Evolutionary conservation across 2,888 invertebrate species (phyloP), one percentile per base, ranked within the genome.

Genomic region (Ashinkailepas kermadecensis): DNA sequence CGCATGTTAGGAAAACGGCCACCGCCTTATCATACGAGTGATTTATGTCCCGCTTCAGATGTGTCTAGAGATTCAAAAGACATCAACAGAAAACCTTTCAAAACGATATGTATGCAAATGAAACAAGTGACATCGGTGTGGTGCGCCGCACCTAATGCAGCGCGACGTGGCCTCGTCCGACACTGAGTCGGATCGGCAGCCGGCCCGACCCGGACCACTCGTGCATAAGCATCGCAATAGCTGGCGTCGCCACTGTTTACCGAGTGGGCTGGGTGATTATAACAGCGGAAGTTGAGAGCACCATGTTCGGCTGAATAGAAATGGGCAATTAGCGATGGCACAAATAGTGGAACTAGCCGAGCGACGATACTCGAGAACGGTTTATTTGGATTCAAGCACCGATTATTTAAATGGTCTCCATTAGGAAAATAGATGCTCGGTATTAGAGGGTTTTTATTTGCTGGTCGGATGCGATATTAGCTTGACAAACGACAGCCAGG

Each of bases 1-100:
- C 39, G 74, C 74, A 74, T 74, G 74, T 54, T 74, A 39, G 54
- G 74, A 2, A 18, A 39, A 74, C 74, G 74, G 18, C 18, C 74
- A 0, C 21, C 18, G 74, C 13, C 74, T 54, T 74, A 74, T 74
- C 74, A 74, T 54, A 25, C 54, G 39, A 74, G 54, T 74, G 74
- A 74, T 74, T 74, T 74, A 74, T 74, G 18, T 13, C 1, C 54
- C 39, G 74, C 54, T 74, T 54, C 74, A 74, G 74, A 74, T 74
- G 74, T 74, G 74, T 74, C 74, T 54, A 74, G 74, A 74, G 74
- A 74, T 74, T 74, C 74, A 74, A 74, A 74, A 74, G 74, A 74
- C 74, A 74, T 74, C 74, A 74, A 74, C 74, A 74, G 54, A 74
- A 74, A 74, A 74, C 74, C 74, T 74, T 74, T 74, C 74, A 54